Percentiles rank a stretch among this genome's conserved stretches.
Evolutionary conservation across 2,888 invertebrate genomes (phyloP).

Genomic region (Digitonthophagus gazella): DNA sequence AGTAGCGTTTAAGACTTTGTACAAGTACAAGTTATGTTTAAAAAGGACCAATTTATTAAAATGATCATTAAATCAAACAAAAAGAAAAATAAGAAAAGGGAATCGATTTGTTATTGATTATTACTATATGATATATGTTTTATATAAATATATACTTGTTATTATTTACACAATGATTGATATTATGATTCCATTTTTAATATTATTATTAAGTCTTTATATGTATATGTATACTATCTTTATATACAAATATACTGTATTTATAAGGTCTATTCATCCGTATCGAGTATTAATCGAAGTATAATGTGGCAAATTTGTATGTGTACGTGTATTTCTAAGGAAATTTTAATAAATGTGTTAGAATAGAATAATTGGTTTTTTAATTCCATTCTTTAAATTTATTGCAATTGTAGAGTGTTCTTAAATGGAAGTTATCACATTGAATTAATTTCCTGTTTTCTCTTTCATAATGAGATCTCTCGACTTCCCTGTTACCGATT

Average conservation of each 20-base stretch:
- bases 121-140: conserved; percentile 29
- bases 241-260: conserved; percentile 15
- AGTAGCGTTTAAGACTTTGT: conserved; percentile 3
- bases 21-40: conserved; percentile 1
- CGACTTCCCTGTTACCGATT: too few relatives aligned
- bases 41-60: conserved; percentile 9
- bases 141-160: conserved; percentile 31
- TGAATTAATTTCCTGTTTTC: too few relatives aligned
- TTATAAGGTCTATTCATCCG: conserved; percentile 7
- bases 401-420: too few relatives aligned
- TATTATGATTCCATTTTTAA: conserved; percentile 6
- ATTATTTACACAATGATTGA: conserved; percentile 33
- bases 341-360: conserved; percentile 37
- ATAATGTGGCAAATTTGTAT: conserved; percentile 25
- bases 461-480: too few relatives aligned
- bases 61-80: conserved; percentile 16
- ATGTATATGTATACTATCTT: conserved; percentile 16
- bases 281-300: conserved; percentile 6
- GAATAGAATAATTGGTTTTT: too few relatives aligned
- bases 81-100: conserved; percentile 18
- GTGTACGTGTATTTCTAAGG: conserved; percentile 34
- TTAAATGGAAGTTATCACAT: too few relatives aligned
- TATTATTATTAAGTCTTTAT: conserved; percentile 11
- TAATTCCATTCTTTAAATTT: too few relatives aligned
- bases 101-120: conserved; percentile 22